These are phyloP conservation scores for Heterotis niloticus DNA, from an alignment of 2,113 vertebrate species.

Conservation along the genomic window DNA sequence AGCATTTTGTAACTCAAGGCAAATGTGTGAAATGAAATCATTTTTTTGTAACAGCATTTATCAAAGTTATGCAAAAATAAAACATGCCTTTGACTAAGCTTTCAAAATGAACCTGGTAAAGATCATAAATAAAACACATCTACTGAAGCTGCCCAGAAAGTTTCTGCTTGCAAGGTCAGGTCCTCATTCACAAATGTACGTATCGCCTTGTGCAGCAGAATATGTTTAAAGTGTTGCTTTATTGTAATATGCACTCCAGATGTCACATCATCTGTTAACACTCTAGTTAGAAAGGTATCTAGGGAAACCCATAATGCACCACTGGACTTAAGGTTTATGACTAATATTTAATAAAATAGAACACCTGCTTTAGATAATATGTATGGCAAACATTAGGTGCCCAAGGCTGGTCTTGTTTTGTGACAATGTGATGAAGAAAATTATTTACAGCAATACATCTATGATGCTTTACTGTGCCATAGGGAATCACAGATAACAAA, in stretches of 20 bases:
- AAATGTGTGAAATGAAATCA: no score
- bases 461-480: neutral
- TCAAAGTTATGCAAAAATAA: neutral
- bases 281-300: slow-evolving; percentile 2
- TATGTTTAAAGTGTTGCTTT: neutral
- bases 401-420: neutral
- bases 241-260: slow-evolving; percentile 2
- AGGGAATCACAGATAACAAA: neutral
- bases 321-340: slow-evolving; percentile 1
- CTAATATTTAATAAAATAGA: neutral
- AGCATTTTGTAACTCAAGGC: no score
- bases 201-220: neutral
- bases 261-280: neutral
- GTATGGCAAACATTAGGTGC: neutral
- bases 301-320: neutral
- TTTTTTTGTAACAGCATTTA: neutral
- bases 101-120: neutral
- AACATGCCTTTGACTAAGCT: neutral
- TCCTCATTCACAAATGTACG: neutral
- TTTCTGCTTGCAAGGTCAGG: neutral
- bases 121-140: neutral
- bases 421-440: neutral
- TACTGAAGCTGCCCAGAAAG: neutral
- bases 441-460: neutral
- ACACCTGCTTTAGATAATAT: neutral